Base-by-base conservation (phyloP, 1,140 invertebrate species). In the Gryllus bimaculatus region DNA sequence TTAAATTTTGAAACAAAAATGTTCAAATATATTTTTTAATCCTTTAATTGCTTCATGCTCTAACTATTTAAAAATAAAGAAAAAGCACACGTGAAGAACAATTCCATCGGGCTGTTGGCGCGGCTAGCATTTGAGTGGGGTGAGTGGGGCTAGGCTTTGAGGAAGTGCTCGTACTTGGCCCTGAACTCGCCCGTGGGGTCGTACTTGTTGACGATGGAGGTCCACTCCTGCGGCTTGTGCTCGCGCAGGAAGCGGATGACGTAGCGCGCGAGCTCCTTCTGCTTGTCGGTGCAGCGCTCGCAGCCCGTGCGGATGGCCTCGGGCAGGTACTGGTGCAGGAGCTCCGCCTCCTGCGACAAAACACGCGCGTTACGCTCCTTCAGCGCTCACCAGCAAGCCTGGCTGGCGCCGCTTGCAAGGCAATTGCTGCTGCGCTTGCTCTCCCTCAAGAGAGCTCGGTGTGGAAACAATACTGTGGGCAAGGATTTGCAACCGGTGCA, bases 341-440 rank as follows among this genome's bases (percentile, higher is more conserved):
- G 87, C 8, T 82, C 81, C 6, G 86, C 88, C 75, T 89, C 89
- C 2, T 87, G 83, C 5, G 88, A 87, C 82, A n/a, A 89, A 90
- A n/a, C 87, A 83, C 75, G 86, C 88, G 79, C 84, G 83, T 39
- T 39, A 39, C 1, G 26, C 26, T 39, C 26, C 66, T 89, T 88
- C 80, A 89, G 83, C 73, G 89, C 82, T 84, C 89, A 90, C 76
- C 87, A 87, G 82, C 90, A 89, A 80, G 85, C 87, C 78, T 84
- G 85, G 39, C 89, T 80, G 39, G 90, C 83, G 79, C 89, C 26
- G 26, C 26, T 39, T 39, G 26, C 1, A 39, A 5, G 26, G 26
- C 26, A 39, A 39, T 39, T 39, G 26, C 26, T n/a, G n/a, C n/a
- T n/a, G n/a, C n/a, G n/a, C n/a, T n/a, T n/a, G n/a, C n/a, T n/a